Evolutionary conservation across 2,888 invertebrate species (phyloP).

Genomic region (Idaea dimidiata): DNA sequence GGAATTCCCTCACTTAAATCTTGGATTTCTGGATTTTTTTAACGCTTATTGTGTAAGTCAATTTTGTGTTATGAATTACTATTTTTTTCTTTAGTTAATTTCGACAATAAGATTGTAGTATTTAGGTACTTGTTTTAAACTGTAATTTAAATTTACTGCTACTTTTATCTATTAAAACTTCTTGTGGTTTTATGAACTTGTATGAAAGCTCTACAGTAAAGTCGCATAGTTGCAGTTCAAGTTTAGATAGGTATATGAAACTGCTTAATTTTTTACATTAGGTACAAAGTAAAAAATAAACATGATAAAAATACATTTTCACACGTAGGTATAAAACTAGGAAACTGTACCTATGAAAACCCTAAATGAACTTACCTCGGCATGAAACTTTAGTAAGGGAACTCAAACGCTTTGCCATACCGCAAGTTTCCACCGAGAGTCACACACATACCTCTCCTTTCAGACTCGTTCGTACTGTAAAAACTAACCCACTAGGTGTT

Average conservation of each 20-base stretch:
- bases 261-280: too few species aligned
- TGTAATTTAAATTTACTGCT: constrained; percentile 3
- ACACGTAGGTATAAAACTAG: too few species aligned
- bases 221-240: background rate
- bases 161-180: constrained; percentile 4
- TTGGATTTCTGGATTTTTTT: constrained; percentile 55
- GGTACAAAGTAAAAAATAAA: too few species aligned
- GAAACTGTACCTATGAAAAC: too few species aligned
- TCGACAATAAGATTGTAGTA: background rate
- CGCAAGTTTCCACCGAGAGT: too few species aligned
- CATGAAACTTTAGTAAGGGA: too few species aligned
- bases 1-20: constrained; percentile 42
- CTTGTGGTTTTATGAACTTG: background rate
- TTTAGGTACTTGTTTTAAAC: background rate
- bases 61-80: constrained; percentile 23
- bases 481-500: too few species aligned
- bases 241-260: background rate
- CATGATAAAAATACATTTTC: too few species aligned
- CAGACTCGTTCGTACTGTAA: too few species aligned
- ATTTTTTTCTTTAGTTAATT: background rate
- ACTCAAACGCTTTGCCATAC: too few species aligned
- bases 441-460: too few species aligned
- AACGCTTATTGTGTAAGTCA: constrained; percentile 69
- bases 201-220: background rate
- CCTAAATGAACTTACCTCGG: too few species aligned